phyloP scores from a whole-genome alignment of 2,888 invertebrate genomes.

The Chymomyza amoena region DNA sequence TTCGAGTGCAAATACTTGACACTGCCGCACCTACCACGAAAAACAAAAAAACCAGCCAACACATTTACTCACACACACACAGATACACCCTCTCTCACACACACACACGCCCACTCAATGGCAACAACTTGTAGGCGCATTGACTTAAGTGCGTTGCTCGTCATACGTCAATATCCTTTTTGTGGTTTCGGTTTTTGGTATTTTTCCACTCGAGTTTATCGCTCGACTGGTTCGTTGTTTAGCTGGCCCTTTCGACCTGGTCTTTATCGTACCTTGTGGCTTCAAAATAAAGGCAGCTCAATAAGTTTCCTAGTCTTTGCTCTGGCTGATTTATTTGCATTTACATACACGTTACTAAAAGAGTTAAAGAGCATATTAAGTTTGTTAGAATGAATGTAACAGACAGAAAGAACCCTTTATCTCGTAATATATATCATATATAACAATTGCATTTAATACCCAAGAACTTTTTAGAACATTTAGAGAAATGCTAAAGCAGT shows the following conservation, averaged over 20 bases:
- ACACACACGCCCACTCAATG: slow-evolving; percentile 19
- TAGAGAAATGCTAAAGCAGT: too few relatives aligned
- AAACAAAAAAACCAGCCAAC: background rate
- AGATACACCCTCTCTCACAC: slow-evolving; percentile 11
- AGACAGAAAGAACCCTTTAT: too few relatives aligned
- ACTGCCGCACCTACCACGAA: slow-evolving; percentile 57
- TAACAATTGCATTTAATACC: too few relatives aligned
- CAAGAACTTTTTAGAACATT: too few relatives aligned
- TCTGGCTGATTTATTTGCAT: slow-evolving; percentile 65
- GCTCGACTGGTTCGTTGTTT: background rate
- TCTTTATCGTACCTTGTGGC: background rate
- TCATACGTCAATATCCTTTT: slow-evolving; percentile 65
- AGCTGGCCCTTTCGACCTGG: slow-evolving; percentile 28
- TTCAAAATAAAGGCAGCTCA: background rate
- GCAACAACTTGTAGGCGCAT: slow-evolving; percentile 32
- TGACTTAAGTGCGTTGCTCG: slow-evolving; percentile 38
- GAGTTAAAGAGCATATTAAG: too few relatives aligned
- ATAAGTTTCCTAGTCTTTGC: slow-evolving; percentile 11
- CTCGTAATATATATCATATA: too few relatives aligned
- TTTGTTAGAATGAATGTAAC: too few relatives aligned
- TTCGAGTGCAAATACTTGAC: slow-evolving; percentile 69
- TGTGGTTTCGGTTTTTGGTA: slow-evolving; percentile 27
- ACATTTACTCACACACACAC: background rate
- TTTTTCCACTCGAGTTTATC: background rate
- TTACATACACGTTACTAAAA: background rate